Conservation (phyloP, 2,797 vertebrate species). For the Merluccius polli region DNA sequence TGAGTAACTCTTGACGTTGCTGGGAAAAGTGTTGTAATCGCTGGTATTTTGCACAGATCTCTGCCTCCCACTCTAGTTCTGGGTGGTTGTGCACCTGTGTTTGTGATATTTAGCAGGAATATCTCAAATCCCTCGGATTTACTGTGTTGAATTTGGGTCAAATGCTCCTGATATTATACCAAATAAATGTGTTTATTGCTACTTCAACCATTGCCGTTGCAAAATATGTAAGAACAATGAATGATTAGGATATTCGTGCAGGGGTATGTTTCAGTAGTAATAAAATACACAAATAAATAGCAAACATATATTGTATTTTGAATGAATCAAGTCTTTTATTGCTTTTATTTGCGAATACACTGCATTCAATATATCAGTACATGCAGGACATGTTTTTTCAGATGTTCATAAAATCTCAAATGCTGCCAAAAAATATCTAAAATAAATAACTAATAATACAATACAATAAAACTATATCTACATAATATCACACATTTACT, state of each 20-base stretch:
- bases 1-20: constrained; percentile 50
- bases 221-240: background rate
- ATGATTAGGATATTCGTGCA: background rate
- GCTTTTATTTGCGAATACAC: too few species aligned
- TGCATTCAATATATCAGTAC: too few species aligned
- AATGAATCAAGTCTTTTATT: too few species aligned
- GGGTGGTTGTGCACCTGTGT: constrained; percentile 45
- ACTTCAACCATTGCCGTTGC: background rate
- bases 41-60: constrained; percentile 40
- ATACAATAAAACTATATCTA: too few species aligned
- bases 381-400: too few species aligned
- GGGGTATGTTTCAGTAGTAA: background rate
- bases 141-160: background rate
- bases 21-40: constrained; percentile 41
- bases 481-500: too few species aligned
- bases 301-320: too few species aligned
- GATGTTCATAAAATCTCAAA: too few species aligned
- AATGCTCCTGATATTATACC: background rate
- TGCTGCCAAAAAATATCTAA: too few species aligned
- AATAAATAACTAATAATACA: too few species aligned
- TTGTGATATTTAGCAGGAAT: constrained; percentile 41
- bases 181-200: background rate
- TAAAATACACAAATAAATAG: too few species aligned
- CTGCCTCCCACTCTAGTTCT: constrained; percentile 40
- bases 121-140: constrained; percentile 13